Conservation (phyloP, 2,797 vertebrate species). For the Sternotherus odoratus region DNA sequence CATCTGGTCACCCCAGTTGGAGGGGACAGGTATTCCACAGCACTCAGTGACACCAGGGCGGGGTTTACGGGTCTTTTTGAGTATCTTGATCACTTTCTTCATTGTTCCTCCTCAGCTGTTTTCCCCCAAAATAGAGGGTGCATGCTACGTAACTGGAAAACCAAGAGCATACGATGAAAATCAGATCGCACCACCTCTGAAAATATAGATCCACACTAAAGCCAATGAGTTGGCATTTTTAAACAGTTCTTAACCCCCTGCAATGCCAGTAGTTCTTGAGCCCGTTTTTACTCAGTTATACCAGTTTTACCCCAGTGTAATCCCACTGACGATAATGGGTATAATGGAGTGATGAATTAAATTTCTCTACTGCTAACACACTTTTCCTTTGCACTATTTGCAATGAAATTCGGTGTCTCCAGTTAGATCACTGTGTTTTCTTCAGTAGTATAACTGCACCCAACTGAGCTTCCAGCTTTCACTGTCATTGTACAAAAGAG, state of each 20-base stretch:
- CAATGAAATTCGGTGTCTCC: neutral
- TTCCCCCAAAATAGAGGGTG: neutral
- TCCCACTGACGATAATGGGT: neutral
- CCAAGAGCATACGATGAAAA: neutral
- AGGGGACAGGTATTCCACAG: neutral
- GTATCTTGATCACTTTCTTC: neutral
- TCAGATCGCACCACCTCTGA: neutral
- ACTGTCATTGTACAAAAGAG: neutral
- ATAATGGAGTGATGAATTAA: neutral
- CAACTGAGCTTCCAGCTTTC: conserved; percentile 2
- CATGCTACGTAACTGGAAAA: neutral
- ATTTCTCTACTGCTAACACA: neutral
- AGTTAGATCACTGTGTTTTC: neutral
- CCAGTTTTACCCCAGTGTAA: neutral
- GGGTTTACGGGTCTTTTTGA: neutral
- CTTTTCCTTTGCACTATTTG: neutral
- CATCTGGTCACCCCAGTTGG: neutral
- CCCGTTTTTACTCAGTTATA: neutral
- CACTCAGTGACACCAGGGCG: neutral
- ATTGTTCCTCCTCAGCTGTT: neutral
- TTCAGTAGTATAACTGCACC: neutral
- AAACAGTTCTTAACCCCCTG: neutral
- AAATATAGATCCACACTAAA: neutral
- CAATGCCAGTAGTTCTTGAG: neutral
- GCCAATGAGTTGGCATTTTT: neutral